Percentiles rank a stretch among this genome's conserved stretches.
Conservation (phyloP, 2,888 invertebrate genomes). For the Meandrusa payeni region DNA sequence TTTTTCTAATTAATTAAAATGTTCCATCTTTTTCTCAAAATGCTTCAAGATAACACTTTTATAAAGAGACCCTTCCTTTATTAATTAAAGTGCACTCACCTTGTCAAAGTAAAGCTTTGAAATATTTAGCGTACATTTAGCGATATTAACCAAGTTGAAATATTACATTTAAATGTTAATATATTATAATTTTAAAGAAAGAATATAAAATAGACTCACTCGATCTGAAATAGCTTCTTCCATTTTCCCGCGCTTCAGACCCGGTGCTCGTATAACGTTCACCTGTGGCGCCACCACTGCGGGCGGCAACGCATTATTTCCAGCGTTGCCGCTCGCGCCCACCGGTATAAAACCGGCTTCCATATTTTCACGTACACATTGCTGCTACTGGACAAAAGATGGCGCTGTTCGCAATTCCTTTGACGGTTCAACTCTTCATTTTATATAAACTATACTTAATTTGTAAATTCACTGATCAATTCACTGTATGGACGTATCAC, state of each 20-base stretch:
- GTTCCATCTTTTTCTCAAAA: not conserved
- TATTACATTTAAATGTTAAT: no score
- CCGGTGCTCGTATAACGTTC: slow-evolving; percentile 88
- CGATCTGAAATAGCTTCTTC: slow-evolving; percentile 88
- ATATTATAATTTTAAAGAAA: no score
- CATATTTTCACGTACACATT: slow-evolving; percentile 55
- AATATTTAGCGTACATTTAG: no score
- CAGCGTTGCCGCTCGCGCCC: slow-evolving; percentile 40
- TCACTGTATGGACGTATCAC: slow-evolving; percentile 55
- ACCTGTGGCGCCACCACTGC: slow-evolving; percentile 72
- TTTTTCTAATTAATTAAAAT: no score
- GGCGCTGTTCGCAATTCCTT: slow-evolving; percentile 41
- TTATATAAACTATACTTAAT: slow-evolving; percentile 29
- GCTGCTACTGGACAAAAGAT: slow-evolving; percentile 52
- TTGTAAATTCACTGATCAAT: slow-evolving; percentile 46
- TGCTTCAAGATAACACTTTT: slow-evolving; percentile 6
- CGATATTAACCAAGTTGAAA: no score
- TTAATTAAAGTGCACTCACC: slow-evolving; percentile 1
- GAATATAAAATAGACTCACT: slow-evolving; percentile 77
- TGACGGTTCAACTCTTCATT: slow-evolving; percentile 33
- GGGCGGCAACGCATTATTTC: slow-evolving; percentile 44
- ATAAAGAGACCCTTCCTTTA: slow-evolving; percentile 9
- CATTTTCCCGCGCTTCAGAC: slow-evolving; percentile 88
- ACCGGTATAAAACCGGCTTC: slow-evolving; percentile 76
- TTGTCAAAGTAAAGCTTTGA: slow-evolving; percentile 3